Evolutionary conservation across 2,113 vertebrate genomes (phyloP).

Genomic region (Cygnus buccinator): DNA sequence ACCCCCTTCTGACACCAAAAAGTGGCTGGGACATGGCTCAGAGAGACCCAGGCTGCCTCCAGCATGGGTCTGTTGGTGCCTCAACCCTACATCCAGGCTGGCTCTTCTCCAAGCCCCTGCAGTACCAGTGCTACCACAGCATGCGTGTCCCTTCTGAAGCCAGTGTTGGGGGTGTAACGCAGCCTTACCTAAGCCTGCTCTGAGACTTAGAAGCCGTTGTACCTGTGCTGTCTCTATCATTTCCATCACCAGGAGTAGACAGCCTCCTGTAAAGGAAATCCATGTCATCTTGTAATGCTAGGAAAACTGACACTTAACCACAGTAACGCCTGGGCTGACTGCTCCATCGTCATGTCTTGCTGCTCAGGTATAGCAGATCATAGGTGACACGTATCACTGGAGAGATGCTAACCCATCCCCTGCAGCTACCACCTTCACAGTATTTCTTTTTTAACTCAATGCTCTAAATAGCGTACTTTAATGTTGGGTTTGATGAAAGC

Average conservation of each 20-base stretch:
- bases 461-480: neutral
- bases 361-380: neutral
- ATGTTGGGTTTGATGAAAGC: neutral
- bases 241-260: neutral
- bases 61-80: neutral
- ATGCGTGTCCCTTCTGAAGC: neutral
- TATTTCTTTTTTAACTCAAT: neutral
- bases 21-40: neutral
- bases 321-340: neutral
- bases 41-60: neutral
- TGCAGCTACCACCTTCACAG: neutral
- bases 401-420: neutral
- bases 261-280: neutral
- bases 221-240: neutral
- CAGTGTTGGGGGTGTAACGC: neutral
- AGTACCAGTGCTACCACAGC: neutral
- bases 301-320: neutral
- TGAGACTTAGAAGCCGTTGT: neutral
- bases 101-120: neutral
- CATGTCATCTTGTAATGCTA: neutral
- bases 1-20: fast-evolving
- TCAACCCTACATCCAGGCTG: neutral
- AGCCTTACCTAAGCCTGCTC: neutral
- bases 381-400: fast-evolving
- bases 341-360: fast-evolving